phyloP scores from a whole-genome alignment of 1,140 invertebrate species.

The Drosophila kurseongensis region DNA sequence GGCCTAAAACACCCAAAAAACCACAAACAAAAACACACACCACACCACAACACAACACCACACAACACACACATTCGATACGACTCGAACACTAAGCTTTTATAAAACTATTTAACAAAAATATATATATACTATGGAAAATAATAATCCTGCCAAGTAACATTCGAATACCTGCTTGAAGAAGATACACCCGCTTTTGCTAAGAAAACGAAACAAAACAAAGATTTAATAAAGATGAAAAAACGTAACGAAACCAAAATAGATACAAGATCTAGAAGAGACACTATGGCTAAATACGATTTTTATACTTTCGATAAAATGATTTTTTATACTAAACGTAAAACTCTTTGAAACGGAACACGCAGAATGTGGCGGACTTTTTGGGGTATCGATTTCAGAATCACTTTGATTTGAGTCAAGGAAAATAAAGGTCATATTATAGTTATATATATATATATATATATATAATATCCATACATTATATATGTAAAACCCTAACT shows the following conservation, averaged over 20 bases:
- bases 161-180: constrained; percentile 84
- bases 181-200: constrained; percentile 84
- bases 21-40: constrained; percentile 23
- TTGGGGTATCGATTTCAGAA: constrained; percentile 63
- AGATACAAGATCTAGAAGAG: constrained; percentile 34
- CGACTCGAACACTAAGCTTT: constrained; percentile 68
- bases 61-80: constrained; percentile 21
- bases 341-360: constrained; percentile 60
- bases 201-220: constrained; percentile 54
- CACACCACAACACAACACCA: constrained; percentile 18
- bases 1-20: constrained; percentile 24
- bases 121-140: constrained; percentile 72
- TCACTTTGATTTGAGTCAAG: constrained; percentile 58
- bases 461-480: constrained; percentile 49
- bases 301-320: constrained; percentile 83
- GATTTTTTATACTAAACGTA: constrained; percentile 82
- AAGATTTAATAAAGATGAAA: constrained; percentile 45
- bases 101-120: constrained; percentile 80
- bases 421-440: constrained; percentile 47
- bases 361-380: constrained; percentile 46
- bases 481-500: constrained; percentile 70
- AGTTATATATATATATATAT: constrained; percentile 57
- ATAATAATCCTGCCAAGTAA: constrained; percentile 84
- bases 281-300: constrained; percentile 78
- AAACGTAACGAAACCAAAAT: constrained; percentile 37